Evolutionary conservation across 1,140 invertebrate species (phyloP).

Genomic region (Copidosoma floridanum): DNA sequence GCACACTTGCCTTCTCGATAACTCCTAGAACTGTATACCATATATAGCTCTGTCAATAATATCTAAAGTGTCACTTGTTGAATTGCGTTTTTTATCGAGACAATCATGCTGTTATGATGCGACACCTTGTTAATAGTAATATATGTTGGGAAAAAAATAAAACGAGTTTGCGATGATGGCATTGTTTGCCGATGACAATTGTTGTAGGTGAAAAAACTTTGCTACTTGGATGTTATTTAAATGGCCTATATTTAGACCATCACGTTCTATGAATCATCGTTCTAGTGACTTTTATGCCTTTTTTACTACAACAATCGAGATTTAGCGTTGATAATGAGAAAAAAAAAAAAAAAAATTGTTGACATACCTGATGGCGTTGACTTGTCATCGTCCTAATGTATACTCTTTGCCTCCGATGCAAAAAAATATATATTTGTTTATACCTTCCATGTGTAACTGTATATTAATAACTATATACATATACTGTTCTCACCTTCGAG

Average conservation of each 20-base stretch:
- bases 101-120: slow-evolving; percentile 35
- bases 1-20: too few relatives aligned
- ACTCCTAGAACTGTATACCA: too few relatives aligned
- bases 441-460: too few relatives aligned
- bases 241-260: neutral
- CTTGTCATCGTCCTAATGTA: neutral
- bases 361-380: too few relatives aligned
- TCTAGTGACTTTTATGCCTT: neutral
- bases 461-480: slow-evolving; percentile 22
- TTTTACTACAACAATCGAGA: slow-evolving; percentile 1
- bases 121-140: too few relatives aligned
- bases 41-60: too few relatives aligned
- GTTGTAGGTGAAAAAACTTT: neutral
- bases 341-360: too few relatives aligned
- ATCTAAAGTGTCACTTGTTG: slow-evolving; percentile 30
- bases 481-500: slow-evolving; percentile 31
- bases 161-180: neutral
- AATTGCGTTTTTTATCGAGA: slow-evolving; percentile 46
- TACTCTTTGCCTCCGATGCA: neutral
- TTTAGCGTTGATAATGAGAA: too few relatives aligned
- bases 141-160: neutral
- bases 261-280: neutral
- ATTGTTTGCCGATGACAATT: neutral
- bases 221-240: neutral
- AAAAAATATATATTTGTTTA: too few relatives aligned